phyloP scores from a whole-genome alignment of 2,113 vertebrate genomes.

The Cyphomyrus plagiostoma region DNA sequence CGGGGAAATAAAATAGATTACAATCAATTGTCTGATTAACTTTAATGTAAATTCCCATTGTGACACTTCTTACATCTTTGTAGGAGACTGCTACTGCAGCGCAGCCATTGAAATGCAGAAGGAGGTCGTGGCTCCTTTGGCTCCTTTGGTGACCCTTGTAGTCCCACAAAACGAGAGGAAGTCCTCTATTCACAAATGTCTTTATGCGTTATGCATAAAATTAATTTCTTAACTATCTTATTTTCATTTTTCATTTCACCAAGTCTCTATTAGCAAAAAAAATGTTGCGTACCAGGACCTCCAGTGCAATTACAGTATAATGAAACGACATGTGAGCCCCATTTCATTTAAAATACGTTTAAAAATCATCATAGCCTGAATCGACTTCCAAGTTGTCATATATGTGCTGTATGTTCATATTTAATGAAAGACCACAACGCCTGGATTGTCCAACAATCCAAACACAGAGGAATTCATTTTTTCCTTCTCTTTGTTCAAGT shows the following conservation, averaged over 20 bases:
- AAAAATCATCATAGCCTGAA: background rate
- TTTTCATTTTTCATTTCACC: slow-evolving; percentile 22
- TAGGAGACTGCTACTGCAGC: slow-evolving; percentile 50
- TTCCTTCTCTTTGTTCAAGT: background rate
- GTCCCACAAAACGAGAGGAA: slow-evolving; percentile 47
- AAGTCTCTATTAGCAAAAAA: background rate
- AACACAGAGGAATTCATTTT: background rate
- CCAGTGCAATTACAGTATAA: background rate
- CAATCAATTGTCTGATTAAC: slow-evolving; percentile 23
- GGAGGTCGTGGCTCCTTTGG: slow-evolving; percentile 38
- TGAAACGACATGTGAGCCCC: background rate
- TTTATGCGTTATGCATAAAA: slow-evolving; percentile 52
- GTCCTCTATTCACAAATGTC: slow-evolving; percentile 33
- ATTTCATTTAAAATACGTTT: background rate
- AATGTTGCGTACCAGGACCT: background rate
- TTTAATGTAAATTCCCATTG: slow-evolving; percentile 39
- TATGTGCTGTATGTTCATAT: background rate
- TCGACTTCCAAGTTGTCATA: background rate
- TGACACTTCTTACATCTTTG: slow-evolving; percentile 41
- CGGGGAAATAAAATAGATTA: background rate
- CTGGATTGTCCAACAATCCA: background rate
- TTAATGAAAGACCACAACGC: background rate
- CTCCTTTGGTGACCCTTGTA: slow-evolving; percentile 48
- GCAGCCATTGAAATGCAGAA: slow-evolving; percentile 42
- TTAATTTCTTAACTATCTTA: slow-evolving; percentile 44